Base-by-base conservation (phyloP, 2,888 invertebrate genomes). In the Rhorus exstirpatorius region DNA sequence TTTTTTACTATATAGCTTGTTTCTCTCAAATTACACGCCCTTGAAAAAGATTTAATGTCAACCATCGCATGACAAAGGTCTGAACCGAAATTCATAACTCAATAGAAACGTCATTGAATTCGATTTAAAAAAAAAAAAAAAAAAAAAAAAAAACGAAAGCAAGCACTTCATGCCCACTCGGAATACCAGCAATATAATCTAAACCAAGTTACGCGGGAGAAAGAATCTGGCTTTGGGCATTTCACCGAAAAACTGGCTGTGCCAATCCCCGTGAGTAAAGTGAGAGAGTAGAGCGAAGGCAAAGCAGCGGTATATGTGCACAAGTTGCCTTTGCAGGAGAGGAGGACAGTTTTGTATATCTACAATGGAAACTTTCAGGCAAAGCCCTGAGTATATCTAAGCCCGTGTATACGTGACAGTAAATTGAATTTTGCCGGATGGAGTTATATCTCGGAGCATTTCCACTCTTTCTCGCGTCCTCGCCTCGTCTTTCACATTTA, bases 371-470 rank as follows among this genome's bases (percentile, higher is more conserved):
- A 85, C 81, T 85, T 84, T 79, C 83, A 83, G 51, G 46, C 67
- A 71, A 71, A 76, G 51, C 41, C 77, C 61, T 65, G 53, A 76
- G 68, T 81, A 80, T 83, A 83, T 82, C 76, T 77, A 83, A 85
- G 84, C 79, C 82, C 74, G 68, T 81, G 78, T 82, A 79, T 79
- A 80, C 83, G 81, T 76, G 84, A 85, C 81, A 65, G 84, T 84
- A 85, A 85, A 85, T 85, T 85, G 85, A 85, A 85, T 85, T 85
- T 85, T 80, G 75, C 79, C 75, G 75, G 82, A 82, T 82, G 75
- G 82, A 82, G 82, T 79, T 79, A 82, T 82, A 82, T 82, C 78
- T 68, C 74, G 19, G 70, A 82, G 79, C 60, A 79, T 63, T 70
- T 75, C 63, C 58, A 70, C 81, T 82, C 72, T 74, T 78, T 78